Conservation (phyloP, 1,140 invertebrate genomes). For the Apis florea region DNA sequence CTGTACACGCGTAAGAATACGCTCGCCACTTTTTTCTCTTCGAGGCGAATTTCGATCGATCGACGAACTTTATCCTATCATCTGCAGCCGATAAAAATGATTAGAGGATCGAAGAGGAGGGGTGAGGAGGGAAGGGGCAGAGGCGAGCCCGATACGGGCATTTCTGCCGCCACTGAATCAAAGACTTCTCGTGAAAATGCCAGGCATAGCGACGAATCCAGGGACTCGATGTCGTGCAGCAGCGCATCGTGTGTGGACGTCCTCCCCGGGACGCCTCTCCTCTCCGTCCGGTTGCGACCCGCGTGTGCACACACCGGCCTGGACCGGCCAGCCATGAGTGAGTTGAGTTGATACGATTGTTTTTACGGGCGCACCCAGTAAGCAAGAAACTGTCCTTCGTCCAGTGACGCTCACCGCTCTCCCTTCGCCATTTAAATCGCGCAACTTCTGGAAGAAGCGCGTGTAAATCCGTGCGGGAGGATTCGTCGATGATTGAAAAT, state of each 20-base stretch:
- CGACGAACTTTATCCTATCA: no score
- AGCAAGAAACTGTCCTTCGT: slow-evolving; percentile 78
- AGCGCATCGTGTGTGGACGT: no score
- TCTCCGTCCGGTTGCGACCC: slow-evolving; percentile 6
- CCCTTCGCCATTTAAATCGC: slow-evolving; percentile 58
- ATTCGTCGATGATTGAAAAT: no score
- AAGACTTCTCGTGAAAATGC: slow-evolving; percentile 78
- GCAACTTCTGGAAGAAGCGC: no score
- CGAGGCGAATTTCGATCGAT: no score
- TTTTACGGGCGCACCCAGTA: slow-evolving; percentile 77
- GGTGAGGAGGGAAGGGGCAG: slow-evolving; percentile 41
- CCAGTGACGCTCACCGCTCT: slow-evolving; percentile 74
- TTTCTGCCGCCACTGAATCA: slow-evolving; percentile 75
- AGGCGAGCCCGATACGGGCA: slow-evolving; percentile 72
- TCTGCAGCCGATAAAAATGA: background rate
- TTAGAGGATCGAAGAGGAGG: background rate
- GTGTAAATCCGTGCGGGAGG: no score
- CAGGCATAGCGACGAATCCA: slow-evolving; percentile 76
- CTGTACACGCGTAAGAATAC: no score
- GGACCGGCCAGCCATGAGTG: slow-evolving; percentile 72
- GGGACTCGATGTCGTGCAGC: slow-evolving; percentile 39
- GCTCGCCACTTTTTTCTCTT: no score
- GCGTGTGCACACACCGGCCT: slow-evolving; percentile 38
- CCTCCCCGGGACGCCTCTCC: no score
- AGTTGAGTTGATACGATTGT: slow-evolving; percentile 77